Evolutionary conservation across 2,113 vertebrate genomes (phyloP), one percentile per base, ranked within the genome.

Genomic region (Perca flavescens): DNA sequence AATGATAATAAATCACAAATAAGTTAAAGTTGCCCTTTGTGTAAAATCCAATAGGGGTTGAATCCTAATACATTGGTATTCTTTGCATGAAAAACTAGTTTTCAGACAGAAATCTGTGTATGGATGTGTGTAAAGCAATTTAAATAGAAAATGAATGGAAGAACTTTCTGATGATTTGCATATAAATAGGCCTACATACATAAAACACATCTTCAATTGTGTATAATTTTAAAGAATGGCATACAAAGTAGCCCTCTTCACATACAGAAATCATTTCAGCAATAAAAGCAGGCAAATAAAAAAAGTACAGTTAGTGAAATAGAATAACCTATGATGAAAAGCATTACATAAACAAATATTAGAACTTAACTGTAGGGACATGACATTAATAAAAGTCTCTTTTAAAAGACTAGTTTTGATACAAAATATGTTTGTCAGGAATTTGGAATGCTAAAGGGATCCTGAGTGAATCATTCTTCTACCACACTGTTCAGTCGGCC

Each of bases 381-480:
- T 43, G 40, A 57, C 16, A 58, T 43, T 21, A 13, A 22, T 22
- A 10, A 14, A 31, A 7, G 34, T 57, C 0, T 16, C 9, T 8
- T 67, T 52, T 54, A 2, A 15, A 40, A 43, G 1, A 25, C 16
- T 0, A 3, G 3, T 60, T 64, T 14, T 43, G 40, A 43, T 43
- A 43, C 40, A 43, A 43, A 43, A 43, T 43, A 11, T 43, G 40
- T 43, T 43, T 43, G 10, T 43, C 40, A 43, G 40, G 40, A 11
- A 11, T 11, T 43, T 43, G 40, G 10, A 74, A 77, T 11, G 82
- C 76, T 53, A 43, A 65, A 79, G 21, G 43, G 61, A 62, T 70
- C 7, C 64, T 68, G 22, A 49, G 40, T 47, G 7, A 72, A 66
- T 74, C 60, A 70, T 77, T 74, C n/a, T 34, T 68, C 46, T 2